These are phyloP conservation scores for Phylloscopus whistleri DNA, from an alignment of 2,113 vertebrate genomes.

Conservation along the genomic window DNA sequence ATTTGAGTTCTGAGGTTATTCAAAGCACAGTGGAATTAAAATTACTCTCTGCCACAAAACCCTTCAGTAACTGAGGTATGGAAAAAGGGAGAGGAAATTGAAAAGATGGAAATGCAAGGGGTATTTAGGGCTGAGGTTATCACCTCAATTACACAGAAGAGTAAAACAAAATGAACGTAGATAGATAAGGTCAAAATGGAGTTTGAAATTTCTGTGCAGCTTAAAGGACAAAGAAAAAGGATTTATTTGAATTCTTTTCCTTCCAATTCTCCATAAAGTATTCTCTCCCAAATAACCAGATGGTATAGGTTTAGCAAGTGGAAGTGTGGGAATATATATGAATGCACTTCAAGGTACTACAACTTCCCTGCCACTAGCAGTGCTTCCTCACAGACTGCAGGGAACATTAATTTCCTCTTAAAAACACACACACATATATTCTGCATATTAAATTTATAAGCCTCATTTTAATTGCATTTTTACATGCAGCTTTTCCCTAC, in stretches of 20 bases:
- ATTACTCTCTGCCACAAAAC: not conserved
- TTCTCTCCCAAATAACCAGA: not conserved
- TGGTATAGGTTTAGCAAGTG: not conserved
- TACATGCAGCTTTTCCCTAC: not conserved
- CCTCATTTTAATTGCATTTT: not conserved
- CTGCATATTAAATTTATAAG: not conserved
- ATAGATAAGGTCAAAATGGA: constrained; percentile 23
- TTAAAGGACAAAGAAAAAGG: constrained; percentile 10
- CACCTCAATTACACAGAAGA: constrained; percentile 57
- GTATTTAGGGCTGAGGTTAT: constrained; percentile 35
- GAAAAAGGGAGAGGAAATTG: constrained; percentile 16
- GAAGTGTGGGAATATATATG: not conserved
- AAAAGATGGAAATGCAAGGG: constrained; percentile 38
- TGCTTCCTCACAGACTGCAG: not conserved
- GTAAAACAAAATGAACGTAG: constrained; percentile 15
- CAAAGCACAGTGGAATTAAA: constrained; percentile 23
- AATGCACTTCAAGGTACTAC: not conserved
- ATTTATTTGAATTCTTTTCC: not conserved
- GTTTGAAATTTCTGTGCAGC: not conserved
- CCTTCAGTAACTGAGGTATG: not conserved
- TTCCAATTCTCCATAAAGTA: not conserved
- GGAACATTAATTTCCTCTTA: not conserved
- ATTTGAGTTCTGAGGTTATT: not conserved
- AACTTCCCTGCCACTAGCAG: not conserved
- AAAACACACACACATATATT: not conserved